Evolutionary conservation across 2,888 invertebrate species (phyloP), one percentile per base, ranked within the genome.

Genomic region (Emmelina monodactyla): DNA sequence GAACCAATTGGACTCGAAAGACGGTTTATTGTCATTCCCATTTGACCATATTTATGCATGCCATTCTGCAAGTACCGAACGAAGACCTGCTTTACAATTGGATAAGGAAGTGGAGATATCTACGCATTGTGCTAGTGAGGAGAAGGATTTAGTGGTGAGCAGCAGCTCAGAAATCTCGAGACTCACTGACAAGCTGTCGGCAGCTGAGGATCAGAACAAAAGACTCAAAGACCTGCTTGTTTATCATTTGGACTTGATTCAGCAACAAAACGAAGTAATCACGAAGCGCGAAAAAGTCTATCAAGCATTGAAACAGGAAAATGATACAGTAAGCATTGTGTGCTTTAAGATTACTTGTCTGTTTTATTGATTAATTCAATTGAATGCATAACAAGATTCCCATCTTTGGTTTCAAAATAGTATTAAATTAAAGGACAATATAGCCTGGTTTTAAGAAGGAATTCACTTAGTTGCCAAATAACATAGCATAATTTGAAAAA

Each of bases 261-360:
- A 94, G 63, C 92, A 93, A 68, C 94, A 94, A 69, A 91, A 91
- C 54, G 92, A 94, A 55, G 85, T 89, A 51, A 83, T 94, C 44
- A 82, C 86, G 46, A 87, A 87, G 49, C 91, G 89, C 67, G 93
- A 94, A 50, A 91, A 89, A 60, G 80, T 87, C 34, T 83, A 91
- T 44, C 84, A 86, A 38, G 82, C 85, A 35, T 72, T 92, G 22
- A 84, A 85, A 55, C 85, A 87, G 51, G 93, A 94, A 71, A 89
- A 91, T 78, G 88, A 89, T 62, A 83, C 86, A 65, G 88, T 94
- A 80, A 82, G 84, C 63, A 22, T 12, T 38, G 41, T 25, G 9
- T 25, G n/a, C 19, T 19, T 19, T n/a, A n/a, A n/a, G n/a, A n/a
- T n/a, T n/a, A n/a, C n/a, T n/a, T n/a, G n/a, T n/a, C n/a, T n/a